These are phyloP conservation scores for Molothrus aeneus DNA, from an alignment of 2,797 vertebrate species.

Conservation along the genomic window DNA sequence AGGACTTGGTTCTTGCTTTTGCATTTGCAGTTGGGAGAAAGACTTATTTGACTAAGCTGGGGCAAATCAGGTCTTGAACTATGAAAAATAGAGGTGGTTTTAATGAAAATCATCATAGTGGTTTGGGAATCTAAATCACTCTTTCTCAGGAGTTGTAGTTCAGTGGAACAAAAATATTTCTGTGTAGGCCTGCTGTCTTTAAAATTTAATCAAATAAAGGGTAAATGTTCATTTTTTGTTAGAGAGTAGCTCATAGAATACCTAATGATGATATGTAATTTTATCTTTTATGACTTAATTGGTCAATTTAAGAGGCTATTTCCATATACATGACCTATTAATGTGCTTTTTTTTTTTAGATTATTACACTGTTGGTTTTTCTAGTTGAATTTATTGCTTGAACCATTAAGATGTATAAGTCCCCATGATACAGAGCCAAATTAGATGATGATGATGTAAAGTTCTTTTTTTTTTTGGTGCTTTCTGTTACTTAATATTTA, in stretches of 20 bases:
- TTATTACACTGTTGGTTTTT: neutral
- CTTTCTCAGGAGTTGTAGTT: neutral
- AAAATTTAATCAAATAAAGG: neutral
- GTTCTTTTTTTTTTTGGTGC: neutral
- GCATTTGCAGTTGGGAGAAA: neutral
- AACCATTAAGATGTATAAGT: neutral
- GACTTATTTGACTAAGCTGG: neutral
- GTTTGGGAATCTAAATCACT: neutral
- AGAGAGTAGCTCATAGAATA: neutral
- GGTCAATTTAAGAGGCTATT: neutral
- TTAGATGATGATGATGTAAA: slow-evolving; percentile 5
- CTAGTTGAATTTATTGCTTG: neutral
- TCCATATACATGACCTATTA: neutral
- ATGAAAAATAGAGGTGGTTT: neutral
- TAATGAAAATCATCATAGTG: neutral
- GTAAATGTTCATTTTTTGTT: neutral
- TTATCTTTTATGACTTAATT: slow-evolving; percentile 1
- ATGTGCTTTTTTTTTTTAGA: neutral
- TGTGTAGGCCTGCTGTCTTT: neutral
- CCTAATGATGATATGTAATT: neutral
- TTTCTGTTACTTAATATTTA: slow-evolving; percentile 50
- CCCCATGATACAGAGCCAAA: neutral
- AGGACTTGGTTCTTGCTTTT: neutral
- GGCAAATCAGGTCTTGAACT: neutral
- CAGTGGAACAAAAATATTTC: neutral